Base-by-base conservation (phyloP, 2,888 invertebrate species). In the Neoascia interrupta region DNA sequence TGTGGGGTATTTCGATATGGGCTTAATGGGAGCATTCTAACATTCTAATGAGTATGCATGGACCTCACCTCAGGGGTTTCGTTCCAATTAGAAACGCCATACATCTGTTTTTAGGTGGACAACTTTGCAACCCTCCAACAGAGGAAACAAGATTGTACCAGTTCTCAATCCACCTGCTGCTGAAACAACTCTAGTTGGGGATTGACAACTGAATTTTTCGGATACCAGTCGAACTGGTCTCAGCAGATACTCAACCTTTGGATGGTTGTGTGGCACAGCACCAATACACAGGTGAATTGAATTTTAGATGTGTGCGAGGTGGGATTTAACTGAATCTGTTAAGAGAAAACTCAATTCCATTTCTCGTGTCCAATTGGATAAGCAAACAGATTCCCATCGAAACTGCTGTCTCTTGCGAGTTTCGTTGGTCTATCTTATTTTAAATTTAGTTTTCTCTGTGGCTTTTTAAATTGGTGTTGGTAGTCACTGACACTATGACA, bases 131-230 rank as follows among this genome's bases (percentile, higher is more conserved):
- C 69, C 69, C 53, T 45, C 15, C 0, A 4, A 6, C 10, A 6
- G 8, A 47, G 37, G 11, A 54, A 23, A 13, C 8, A 0, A 36
- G 49, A 49, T 58, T n/a, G 1, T 41, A 15, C 41, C 64, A 21
- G 26, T 18, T 41, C 39, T 23, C 34, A 54, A 56, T 61, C 15
- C 72, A 79, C 66, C 72, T 79, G 72, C 66, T 70, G 31, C 19
- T 28, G 36, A 21, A 54, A 36, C 23, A 26, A 41, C 21, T 31
- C 41, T 54, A 66, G 60, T 69, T 60, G 60, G 43, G 34, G 47
- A 31, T 60, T 72, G 26, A 41, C 34, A 18, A 41, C 26, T 58
- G 13, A 45, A 54, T 31, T 39, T 45, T 58, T 72, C 18, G 10
- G 37, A 66, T 23, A 61, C 60, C 66, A 72, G 68, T 51, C 23